Evolutionary conservation across 1,140 invertebrate genomes (phyloP), one percentile per base, ranked within the genome.

Genomic region (Thaumetopoea pityocampa): DNA sequence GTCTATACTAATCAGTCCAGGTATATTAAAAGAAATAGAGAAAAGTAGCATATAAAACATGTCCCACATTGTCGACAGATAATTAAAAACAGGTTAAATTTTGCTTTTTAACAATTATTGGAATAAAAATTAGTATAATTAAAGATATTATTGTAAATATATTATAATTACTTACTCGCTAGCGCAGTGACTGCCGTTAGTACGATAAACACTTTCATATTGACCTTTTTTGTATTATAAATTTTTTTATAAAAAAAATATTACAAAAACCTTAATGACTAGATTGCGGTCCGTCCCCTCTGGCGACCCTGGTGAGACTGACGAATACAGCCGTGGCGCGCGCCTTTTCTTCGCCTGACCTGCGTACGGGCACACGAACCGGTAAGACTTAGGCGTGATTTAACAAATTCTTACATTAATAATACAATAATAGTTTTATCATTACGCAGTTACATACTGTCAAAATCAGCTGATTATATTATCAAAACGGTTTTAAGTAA

Each of bases 131-230:
- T n/a, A n/a, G n/a, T n/a, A n/a, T n/a, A n/a, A n/a, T n/a, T n/a
- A n/a, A n/a, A n/a, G n/a, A n/a, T n/a, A n/a, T n/a, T n/a, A n/a
- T n/a, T n/a, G n/a, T n/a, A n/a, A n/a, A n/a, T 23, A 46, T 27
- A 35, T 14, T 17, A 53, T 23, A n/a, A 30, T 34, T 52, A 79
- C 79, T 83, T 70, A 83, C 79, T 79, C 55, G 79, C 76, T 47
- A 83, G 41, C 55, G 79, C 74, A 37, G 77, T 63, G 41, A 61
- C 67, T 35, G 77, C 72, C 40, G 79, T 61, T 57, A 83, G 56
- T 42, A 79, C 77, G 70, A 83, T 70, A 72, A 83, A 81, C 74
- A 83, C 76, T 83, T 80, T 83, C 79, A 83, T 83, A 63, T 43
- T 79, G 72, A 69, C 65, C 58, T 77, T 79, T 71, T 61, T n/a